Conservation (phyloP, 2,797 vertebrate species). For the Peromyscus attwateri region DNA sequence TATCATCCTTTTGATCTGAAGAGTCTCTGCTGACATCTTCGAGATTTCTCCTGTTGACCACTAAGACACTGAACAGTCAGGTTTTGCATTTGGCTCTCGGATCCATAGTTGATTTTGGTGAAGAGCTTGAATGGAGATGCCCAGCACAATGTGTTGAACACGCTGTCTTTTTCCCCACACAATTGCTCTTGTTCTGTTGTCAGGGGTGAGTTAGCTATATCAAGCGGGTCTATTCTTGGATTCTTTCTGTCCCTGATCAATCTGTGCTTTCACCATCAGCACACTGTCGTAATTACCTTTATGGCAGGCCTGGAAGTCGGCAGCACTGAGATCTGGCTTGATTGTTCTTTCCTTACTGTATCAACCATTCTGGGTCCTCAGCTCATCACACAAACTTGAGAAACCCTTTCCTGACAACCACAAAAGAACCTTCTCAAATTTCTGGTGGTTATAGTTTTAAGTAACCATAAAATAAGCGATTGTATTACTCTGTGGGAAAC, state of each 20-base stretch:
- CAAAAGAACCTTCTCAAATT: background rate
- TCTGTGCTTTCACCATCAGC: background rate
- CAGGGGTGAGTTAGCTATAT: background rate
- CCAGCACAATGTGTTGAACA: background rate
- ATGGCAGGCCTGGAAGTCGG: fast-evolving
- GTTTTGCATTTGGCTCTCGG: background rate
- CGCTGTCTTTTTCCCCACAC: background rate
- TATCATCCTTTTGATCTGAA: background rate
- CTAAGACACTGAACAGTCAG: background rate
- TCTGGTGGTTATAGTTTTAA: background rate
- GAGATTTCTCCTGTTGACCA: background rate
- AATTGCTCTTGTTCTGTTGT: background rate
- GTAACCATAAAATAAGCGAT: background rate
- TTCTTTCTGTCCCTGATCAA: background rate
- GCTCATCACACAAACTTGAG: background rate
- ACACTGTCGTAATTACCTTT: background rate
- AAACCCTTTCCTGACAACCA: background rate
- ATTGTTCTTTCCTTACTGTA: background rate
- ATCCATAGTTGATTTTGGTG: background rate
- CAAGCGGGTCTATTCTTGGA: background rate
- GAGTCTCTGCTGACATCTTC: background rate
- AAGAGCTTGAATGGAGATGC: background rate
- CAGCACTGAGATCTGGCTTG: fast-evolving
- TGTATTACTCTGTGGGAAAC: background rate
- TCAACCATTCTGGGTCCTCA: background rate